Percentiles rank a stretch among this genome's conserved stretches.
Conservation (phyloP, 2,797 vertebrate genomes). For the Peromyscus eremicus region DNA sequence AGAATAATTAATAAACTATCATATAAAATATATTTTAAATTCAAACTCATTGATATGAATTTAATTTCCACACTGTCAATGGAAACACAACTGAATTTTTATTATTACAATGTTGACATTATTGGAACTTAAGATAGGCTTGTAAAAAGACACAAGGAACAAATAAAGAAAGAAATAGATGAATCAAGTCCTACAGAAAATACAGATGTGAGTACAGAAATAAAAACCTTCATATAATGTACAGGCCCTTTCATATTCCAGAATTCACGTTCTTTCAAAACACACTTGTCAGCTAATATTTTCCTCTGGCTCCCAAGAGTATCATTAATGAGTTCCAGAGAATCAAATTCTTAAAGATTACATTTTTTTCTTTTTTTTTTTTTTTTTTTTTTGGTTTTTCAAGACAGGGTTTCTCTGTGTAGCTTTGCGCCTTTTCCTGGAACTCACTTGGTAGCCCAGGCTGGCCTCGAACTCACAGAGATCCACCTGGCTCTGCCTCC, state of each 20-base stretch:
- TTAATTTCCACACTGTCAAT: not conserved
- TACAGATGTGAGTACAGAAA: not conserved
- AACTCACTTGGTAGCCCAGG: too few relatives aligned
- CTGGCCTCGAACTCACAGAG: too few relatives aligned
- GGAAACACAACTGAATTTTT: not conserved
- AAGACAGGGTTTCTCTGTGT: too few relatives aligned
- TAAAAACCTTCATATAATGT: not conserved
- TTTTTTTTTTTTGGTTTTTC: too few relatives aligned
- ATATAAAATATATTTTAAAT: conserved; percentile 23
- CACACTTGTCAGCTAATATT: not conserved
- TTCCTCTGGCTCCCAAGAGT: not conserved
- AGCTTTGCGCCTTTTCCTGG: too few relatives aligned
- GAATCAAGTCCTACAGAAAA: not conserved
- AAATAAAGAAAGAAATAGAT: conserved; percentile 29
- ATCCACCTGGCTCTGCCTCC: too few relatives aligned
- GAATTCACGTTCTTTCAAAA: not conserved
- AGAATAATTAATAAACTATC: not conserved
- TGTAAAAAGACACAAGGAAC: not conserved
- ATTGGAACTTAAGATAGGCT: not conserved
- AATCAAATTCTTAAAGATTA: conserved; percentile 19
- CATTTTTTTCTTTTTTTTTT: too few relatives aligned
- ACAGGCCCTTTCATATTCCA: not conserved
- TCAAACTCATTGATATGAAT: conserved; percentile 11
- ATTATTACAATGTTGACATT: not conserved
- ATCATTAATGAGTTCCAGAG: not conserved